These are phyloP conservation scores for Bombus terrestris DNA, from an alignment of 1,140 invertebrate genomes.

Conservation along the genomic window DNA sequence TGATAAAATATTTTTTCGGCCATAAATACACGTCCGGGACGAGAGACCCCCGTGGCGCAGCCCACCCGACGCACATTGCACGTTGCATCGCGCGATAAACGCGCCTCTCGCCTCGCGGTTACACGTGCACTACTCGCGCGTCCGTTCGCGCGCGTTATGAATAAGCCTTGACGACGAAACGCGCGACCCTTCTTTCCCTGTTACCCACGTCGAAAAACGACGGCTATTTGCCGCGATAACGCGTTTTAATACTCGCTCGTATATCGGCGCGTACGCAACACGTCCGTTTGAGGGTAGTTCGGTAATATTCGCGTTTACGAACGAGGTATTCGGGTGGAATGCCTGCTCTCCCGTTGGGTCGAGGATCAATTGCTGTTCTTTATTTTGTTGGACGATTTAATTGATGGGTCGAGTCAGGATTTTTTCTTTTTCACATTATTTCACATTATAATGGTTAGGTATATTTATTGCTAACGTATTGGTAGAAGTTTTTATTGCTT, in stretches of 20 bases:
- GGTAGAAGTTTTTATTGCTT: not conserved
- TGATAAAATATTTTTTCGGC: conserved; percentile 79
- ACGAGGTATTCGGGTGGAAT: conserved; percentile 49
- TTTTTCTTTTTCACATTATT: not conserved
- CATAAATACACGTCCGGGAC: conserved; percentile 77
- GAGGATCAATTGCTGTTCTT: not conserved
- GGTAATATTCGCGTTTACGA: conserved; percentile 34
- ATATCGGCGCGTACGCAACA: not conserved
- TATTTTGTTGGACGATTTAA: not conserved
- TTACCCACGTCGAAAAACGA: conserved; percentile 11
- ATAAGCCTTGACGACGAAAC: conserved; percentile 34
- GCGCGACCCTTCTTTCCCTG: conserved; percentile 3
- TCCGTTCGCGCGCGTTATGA: conserved; percentile 34
- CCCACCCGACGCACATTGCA: conserved; percentile 70
- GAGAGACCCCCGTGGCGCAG: conserved; percentile 75
- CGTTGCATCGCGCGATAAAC: conserved; percentile 70
- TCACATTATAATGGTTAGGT: too few species aligned
- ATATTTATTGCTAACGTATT: not conserved
- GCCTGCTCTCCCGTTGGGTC: conserved; percentile 29
- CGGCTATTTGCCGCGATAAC: conserved; percentile 16
- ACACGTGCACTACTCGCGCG: conserved; percentile 40
- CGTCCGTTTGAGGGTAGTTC: not conserved
- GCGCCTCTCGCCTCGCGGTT: conserved; percentile 51
- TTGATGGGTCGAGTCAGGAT: not conserved
- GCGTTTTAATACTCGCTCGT: not conserved